Conservation (phyloP, 2,113 vertebrate species). For the Clupea harengus region DNA sequence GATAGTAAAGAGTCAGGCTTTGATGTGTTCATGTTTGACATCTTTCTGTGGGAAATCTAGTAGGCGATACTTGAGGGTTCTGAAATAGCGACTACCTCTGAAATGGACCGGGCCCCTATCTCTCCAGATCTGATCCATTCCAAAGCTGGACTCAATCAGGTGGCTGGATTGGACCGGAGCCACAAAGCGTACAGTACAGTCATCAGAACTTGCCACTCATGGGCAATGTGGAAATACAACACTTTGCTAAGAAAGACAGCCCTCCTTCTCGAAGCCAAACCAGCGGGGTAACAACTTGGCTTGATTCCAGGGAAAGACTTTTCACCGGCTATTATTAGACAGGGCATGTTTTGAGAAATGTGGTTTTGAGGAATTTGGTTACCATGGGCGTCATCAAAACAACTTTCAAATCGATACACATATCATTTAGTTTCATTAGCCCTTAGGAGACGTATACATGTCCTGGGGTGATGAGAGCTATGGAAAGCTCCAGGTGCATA, state of each 20-base stretch:
- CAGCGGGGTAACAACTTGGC: conserved; percentile 45
- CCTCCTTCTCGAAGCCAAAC: conserved; percentile 50
- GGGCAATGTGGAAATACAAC: conserved; percentile 34
- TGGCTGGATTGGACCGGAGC: not conserved
- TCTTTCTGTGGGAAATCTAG: not conserved
- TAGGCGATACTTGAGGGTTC: not conserved
- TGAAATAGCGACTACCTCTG: not conserved
- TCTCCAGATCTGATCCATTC: not conserved
- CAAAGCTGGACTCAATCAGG: not conserved
- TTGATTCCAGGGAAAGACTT: conserved; percentile 57
- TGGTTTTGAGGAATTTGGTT: conserved; percentile 34
- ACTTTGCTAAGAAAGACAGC: conserved; percentile 44
- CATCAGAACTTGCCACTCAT: not conserved
- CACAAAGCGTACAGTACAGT: not conserved
- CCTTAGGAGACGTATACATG: not conserved
- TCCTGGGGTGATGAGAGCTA: not conserved
- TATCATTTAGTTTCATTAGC: not conserved
- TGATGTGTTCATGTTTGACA: not conserved
- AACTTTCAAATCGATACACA: not conserved
- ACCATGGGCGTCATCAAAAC: not conserved
- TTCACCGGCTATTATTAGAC: conserved; percentile 62
- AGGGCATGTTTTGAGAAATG: conserved; percentile 51
- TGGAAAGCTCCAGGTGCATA: not conserved
- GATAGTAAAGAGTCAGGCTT: too few relatives aligned
- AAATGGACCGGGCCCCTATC: not conserved